Base-by-base conservation (phyloP, 1,140 invertebrate species). In the Dreissena polymorpha region DNA sequence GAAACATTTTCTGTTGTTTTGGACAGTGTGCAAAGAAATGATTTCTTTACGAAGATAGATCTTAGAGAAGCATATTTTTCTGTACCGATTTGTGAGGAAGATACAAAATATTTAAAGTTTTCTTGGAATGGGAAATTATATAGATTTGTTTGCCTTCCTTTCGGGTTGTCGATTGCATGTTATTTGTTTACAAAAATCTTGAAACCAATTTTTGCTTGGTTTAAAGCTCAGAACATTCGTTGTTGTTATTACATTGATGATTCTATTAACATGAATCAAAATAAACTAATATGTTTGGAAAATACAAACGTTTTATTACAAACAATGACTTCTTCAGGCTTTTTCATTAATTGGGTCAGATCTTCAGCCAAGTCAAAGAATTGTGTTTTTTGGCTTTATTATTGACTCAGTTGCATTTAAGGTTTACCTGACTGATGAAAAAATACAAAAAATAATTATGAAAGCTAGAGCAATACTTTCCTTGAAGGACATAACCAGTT, bases 171-270 rank as follows among this genome's bases (percentile, higher is more conserved):
- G 0, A 70, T 51, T 8, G 70, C 80, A 18, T 70, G 70, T 50
- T 71, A 18, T 27, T 23, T 84, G 25, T 84, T 79, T n/a, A 84
- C 83, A 57, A 84, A 79, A 50, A 64, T 79, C 1, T 63, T 79
- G 16, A 63, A 68, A 55, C 82, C 82, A 29, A 53, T 84, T 55
- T 84, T 63, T 78, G 67, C 74, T n/a, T 69, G 70, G 57, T 68
- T 78, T 49, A 77, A 74, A 57, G 14, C 25, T 57, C 76, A 63
- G 57, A n/a, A 53, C 74, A 74, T 79, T 39, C 57, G 67, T 25
- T 78, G 73, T 64, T 57, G 57, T 21, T 84, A 80, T 60, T 84
- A 86, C 65, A 86, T 83, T 29, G 80, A 83, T 75, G 85, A 86
- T 70, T 84, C 81, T 10, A 39, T 81, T 0, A 64, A 79, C 21